Base-by-base conservation (phyloP, 2,797 vertebrate species). In the Manis crassicaudata region DNA sequence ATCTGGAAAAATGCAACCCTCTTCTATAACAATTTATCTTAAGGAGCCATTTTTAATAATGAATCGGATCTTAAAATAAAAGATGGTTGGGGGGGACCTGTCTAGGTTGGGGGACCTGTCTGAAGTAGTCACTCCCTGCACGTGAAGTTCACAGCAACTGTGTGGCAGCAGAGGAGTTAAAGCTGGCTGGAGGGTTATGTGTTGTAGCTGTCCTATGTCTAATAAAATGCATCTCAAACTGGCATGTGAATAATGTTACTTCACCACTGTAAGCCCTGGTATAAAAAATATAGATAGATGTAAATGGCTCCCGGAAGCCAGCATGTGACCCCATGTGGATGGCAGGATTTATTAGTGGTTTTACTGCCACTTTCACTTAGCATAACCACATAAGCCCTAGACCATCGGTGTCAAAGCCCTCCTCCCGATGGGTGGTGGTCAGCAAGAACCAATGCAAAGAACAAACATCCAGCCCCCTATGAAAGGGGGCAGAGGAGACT, bases 221-320 rank as follows among this genome's bases (percentile, higher is more conserved):
- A 56, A 94, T 52, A 56, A 94, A 92, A 81, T 6, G 32, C 8
- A 11, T 18, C n/a, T 70, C 21, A 13, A 72, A n/a, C 25, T 67
- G 76, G 46, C 80, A 40, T 50, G 58, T 90, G 84, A 95, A 50
- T 67, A 54, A 84, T 81, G 89, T 81, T 65, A 60, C 23, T 60
- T 87, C 23, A 32, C 73, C 27, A n/a, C 32, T 27, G 3, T 56
- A 60, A 79, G 52, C 37, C 52, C 86, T 2, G 3, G n/a, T 67
- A 60, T 67, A 60, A 76, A 83, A 95, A 92, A 73, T 9, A 82
- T 0, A 73, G n/a, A 93, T 8, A 67, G 95, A 54, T 91, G 52
- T 43, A 94, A 94, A 96, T 25, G 43, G 32, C 72, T 95, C 81
- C 72, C 88, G 76, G 67, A 76, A 96, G 80, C 87, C 54, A 81